phyloP scores from a whole-genome alignment of 1,140 invertebrate genomes.

The Cryptotermes secundus region DNA sequence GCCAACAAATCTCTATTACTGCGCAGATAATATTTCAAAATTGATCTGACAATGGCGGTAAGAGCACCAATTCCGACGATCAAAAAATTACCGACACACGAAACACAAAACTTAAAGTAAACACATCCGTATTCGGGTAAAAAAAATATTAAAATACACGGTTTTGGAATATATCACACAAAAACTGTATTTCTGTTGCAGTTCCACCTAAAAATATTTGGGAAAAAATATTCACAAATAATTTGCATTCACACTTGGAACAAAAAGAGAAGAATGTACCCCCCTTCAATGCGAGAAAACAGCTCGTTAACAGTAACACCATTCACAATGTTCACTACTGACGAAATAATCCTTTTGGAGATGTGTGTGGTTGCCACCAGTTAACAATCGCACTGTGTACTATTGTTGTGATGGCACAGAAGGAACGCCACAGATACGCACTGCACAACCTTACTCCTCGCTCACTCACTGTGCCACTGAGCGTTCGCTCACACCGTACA shows the following conservation, averaged over 20 bases:
- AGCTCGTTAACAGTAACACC: background rate
- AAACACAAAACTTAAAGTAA: background rate
- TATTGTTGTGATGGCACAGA: background rate
- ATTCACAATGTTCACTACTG: background rate
- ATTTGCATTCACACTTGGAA: background rate
- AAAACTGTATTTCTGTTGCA: background rate
- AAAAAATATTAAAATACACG: background rate
- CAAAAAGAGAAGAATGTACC: background rate
- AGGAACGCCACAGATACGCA: background rate
- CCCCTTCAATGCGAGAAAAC: background rate
- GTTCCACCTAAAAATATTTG: background rate
- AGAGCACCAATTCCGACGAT: background rate
- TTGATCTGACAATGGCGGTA: background rate
- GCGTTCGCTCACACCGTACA: background rate
- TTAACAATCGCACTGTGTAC: background rate
- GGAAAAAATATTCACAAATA: background rate
- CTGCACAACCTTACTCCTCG: background rate
- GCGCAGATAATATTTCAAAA: background rate
- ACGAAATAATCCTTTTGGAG: background rate
- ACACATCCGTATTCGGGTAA: background rate
- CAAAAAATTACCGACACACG: too few relatives aligned
- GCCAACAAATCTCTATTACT: background rate
- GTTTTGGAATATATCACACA: background rate
- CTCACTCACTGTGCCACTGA: slow-evolving; percentile 19
- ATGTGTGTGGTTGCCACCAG: background rate